Conservation (phyloP, 2,888 invertebrate genomes). For the Himalopsyche tibetana region DNA sequence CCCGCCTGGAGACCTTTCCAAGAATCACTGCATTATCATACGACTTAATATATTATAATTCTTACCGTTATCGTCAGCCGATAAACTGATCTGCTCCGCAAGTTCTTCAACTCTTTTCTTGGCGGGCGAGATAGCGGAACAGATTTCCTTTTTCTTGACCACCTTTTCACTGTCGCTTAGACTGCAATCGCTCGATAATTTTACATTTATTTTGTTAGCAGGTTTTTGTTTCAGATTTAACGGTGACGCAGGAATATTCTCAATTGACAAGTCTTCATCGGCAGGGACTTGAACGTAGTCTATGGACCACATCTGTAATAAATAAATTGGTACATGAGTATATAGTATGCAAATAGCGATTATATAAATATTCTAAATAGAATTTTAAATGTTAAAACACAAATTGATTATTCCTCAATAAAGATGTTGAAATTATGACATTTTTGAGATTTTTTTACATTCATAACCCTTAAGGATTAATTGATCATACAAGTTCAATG, state of each 20-base stretch:
- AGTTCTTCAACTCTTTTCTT: conserved; percentile 81
- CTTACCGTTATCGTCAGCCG: conserved; percentile 76
- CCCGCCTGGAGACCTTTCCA: no score
- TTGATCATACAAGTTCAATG: no score
- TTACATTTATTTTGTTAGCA: conserved; percentile 46
- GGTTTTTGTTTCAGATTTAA: conserved; percentile 58
- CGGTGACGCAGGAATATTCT: conserved; percentile 57
- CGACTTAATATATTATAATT: not conserved
- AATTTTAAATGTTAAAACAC: no score
- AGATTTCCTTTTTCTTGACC: conserved; percentile 60
- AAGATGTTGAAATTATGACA: no score
- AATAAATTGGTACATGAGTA: conserved; percentile 24
- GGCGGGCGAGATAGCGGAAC: conserved; percentile 68
- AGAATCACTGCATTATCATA: no score
- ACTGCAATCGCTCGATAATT: conserved; percentile 61
- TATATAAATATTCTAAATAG: not conserved
- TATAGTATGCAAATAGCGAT: not conserved
- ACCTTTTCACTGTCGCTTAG: conserved; percentile 60
- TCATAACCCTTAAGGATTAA: no score
- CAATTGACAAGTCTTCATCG: conserved; percentile 73
- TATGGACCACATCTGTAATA: conserved; percentile 94
- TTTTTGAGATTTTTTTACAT: no score
- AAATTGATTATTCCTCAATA: no score
- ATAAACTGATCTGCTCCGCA: conserved; percentile 88
- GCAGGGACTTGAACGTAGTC: conserved; percentile 93